Base-by-base conservation (phyloP, 2,888 invertebrate genomes). In the Cepaea hortensis region DNA sequence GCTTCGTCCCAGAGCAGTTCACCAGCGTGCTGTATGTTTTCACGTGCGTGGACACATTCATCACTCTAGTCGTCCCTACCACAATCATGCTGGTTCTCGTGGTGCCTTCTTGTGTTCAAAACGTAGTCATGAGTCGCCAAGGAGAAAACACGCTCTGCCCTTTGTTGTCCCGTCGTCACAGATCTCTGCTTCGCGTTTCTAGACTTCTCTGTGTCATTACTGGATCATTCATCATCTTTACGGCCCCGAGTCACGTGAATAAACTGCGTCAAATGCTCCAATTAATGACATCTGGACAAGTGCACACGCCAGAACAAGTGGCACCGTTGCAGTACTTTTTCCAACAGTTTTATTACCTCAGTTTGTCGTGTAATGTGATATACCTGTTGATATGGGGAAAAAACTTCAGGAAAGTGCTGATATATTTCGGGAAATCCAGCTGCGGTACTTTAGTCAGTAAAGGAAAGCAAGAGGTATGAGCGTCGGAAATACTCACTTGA, bases 201-300 rank as follows among this genome's bases (percentile, higher is more conserved):
- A 72, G 91, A 65, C 90, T 92, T n/a, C 88, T 92, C 46, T 88
- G 91, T 50, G 91, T 91, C n/a, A 91, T 92, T 76, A 90, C 91
- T 1, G 88, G 91, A 23, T 91, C 91, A 0, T 91, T 90, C 89
- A 90, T 92, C 23, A 76, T 91, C 46, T 87, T 92, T 61, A 90
- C 91, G 76, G 90, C 89, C 13, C 92, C 92, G 6, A 90, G 90
- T 20, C 90, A 91, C 81, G 88, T 91, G n/a, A 91, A 91, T 79
- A 92, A 91, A 88, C 83, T 92, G 11, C 87, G 90, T 2, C 90
- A 90, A 82, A 81, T 92, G 62, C 88, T 91, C 7, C 80, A 80
- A 3, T 84, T 88, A 35, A 81, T 87, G 9, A 80, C 87, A 0
- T 89, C 88, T 0, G 83, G 62, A 4, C 68, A 75, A 23, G 61